Evolutionary conservation across 2,888 invertebrate species (phyloP).

Genomic region (Idaea dimidiata): DNA sequence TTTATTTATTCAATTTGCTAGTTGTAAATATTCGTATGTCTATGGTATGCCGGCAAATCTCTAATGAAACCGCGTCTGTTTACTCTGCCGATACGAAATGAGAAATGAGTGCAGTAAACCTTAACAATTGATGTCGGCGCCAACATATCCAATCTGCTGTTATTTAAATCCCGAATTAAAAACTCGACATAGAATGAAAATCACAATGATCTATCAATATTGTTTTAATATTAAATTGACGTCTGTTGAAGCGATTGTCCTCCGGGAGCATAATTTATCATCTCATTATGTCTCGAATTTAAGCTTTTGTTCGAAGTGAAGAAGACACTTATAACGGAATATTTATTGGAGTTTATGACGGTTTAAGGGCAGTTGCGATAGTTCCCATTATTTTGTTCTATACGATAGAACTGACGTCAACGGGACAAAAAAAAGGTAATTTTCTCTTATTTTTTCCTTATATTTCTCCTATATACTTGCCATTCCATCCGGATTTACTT

Average conservation of each 20-base stretch:
- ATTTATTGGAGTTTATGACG: background rate
- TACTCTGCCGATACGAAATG: slow-evolving; percentile 72
- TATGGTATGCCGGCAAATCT: slow-evolving; percentile 57
- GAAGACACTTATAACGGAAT: background rate
- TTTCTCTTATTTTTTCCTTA: no score
- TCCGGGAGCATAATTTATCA: background rate
- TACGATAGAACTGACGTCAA: no score
- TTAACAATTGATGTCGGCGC: slow-evolving; percentile 49
- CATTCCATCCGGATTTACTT: no score
- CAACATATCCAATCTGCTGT: slow-evolving; percentile 11
- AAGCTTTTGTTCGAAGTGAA: background rate
- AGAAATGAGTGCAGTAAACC: slow-evolving; percentile 70
- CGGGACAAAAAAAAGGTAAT: no score
- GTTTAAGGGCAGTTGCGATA: background rate
- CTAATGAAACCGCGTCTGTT: slow-evolving; percentile 72
- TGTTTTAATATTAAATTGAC: background rate
- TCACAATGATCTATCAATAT: background rate
- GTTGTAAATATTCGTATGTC: slow-evolving; percentile 42
- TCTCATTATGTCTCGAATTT: background rate
- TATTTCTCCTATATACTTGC: no score
- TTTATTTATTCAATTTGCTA: slow-evolving; percentile 26
- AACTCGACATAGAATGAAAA: background rate
- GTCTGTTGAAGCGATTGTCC: background rate
- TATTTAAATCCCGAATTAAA: slow-evolving; percentile 6
- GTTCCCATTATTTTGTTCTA: no score